Conservation (phyloP, 2,113 vertebrate species). For the Xiphorhynchus elegans region DNA sequence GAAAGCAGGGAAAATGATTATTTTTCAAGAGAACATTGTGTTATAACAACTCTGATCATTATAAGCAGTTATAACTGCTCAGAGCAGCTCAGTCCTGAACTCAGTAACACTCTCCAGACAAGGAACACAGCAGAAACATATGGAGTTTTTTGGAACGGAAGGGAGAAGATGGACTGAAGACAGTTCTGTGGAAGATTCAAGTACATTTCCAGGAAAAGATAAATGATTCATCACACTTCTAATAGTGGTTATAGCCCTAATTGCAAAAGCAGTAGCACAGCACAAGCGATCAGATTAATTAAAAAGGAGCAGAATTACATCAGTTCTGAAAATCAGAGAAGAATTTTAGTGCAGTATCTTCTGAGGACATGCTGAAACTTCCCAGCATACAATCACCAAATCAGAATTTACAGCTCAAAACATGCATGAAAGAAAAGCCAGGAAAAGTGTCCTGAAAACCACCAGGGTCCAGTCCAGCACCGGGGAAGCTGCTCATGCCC, state of each 20-base stretch:
- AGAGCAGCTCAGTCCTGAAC: background rate
- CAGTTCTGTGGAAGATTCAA: conserved; percentile 13
- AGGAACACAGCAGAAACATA: background rate
- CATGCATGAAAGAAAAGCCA: background rate
- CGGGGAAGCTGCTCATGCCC: background rate
- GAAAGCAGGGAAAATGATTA: background rate
- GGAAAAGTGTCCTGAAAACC: background rate
- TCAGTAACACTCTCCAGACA: background rate
- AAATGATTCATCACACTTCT: conserved; percentile 9
- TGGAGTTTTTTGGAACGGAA: background rate
- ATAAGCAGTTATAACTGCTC: background rate
- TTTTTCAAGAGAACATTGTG: conserved; percentile 26
- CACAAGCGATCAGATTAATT: background rate
- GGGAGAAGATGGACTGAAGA: conserved; percentile 13
- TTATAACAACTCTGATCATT: conserved; percentile 14
- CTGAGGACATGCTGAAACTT: background rate
- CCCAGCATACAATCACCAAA: background rate
- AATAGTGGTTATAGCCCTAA: background rate
- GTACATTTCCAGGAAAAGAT: conserved; percentile 47
- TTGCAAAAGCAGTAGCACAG: background rate
- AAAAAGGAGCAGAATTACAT: background rate
- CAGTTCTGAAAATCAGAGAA: background rate
- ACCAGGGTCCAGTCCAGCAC: background rate
- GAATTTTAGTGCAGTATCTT: background rate
- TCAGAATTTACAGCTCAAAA: background rate